A percentile compares a stretch with the other conserved stretches of the same genome.
Evolutionary conservation across 1,140 invertebrate genomes (phyloP).

Genomic region (Coelopa frigida): DNA sequence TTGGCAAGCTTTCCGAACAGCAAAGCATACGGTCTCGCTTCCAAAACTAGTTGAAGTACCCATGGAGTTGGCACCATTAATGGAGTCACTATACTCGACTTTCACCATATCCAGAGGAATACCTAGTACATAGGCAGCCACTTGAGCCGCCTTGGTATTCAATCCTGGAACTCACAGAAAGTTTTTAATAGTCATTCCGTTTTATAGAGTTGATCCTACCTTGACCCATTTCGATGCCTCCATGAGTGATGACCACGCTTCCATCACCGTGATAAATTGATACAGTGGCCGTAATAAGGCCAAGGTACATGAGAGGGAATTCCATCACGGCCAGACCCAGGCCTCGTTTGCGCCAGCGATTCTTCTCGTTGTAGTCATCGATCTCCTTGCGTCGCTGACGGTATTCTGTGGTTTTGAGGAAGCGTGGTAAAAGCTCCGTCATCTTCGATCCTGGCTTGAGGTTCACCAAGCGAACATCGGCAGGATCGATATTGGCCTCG

Average conservation of each 20-base stretch:
- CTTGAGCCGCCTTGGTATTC: conserved; percentile 63
- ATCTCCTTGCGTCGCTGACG: conserved; percentile 50
- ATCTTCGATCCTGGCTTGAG: conserved; percentile 46
- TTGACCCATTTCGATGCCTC: conserved; percentile 79
- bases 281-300: conserved; percentile 56
- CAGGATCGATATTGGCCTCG: conserved; percentile 56
- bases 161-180: conserved; percentile 42
- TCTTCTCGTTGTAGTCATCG: conserved; percentile 56
- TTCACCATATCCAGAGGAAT: conserved; percentile 63
- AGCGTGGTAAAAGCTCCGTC: conserved; percentile 39
- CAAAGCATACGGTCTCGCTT: conserved; percentile 60
- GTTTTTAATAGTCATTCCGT: background rate
- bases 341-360: conserved; percentile 72
- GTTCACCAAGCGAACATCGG: conserved; percentile 59
- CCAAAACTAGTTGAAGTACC: conserved; percentile 63
- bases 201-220: conserved; percentile 43
- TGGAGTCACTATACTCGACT: conserved; percentile 59
- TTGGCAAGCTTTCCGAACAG: conserved; percentile 60
- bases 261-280: conserved; percentile 69
- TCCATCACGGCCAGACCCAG: conserved; percentile 61
- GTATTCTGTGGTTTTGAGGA: conserved; percentile 48
- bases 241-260: conserved; percentile 66
- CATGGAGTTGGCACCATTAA: conserved; percentile 58
- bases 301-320: conserved; percentile 52
- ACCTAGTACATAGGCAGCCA: conserved; percentile 64